Base-by-base conservation (phyloP, 2,113 vertebrate species). In the Sinocyclocheilus anophthalmus region DNA sequence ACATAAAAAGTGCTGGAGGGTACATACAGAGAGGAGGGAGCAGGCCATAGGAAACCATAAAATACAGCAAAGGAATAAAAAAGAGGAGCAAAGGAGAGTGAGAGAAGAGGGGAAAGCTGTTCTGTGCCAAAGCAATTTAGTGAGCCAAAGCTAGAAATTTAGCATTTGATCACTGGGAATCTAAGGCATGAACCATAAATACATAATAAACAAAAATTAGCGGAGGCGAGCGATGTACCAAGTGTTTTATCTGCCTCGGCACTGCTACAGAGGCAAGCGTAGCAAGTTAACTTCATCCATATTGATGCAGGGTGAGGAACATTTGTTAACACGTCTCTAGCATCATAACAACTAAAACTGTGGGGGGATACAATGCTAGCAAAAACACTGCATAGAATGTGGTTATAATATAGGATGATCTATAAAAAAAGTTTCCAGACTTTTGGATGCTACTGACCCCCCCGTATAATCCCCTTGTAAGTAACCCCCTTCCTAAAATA, bases 201-300 rank as follows among this genome's bases (percentile, higher is more conserved):
- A 92, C 93, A 94, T 93, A 92, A 94, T 94, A 93, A 94, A 92
- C 90, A 91, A 91, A 93, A 93, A 93, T 91, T 91, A 93, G 91
- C 87, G 84, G 86, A 91, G 88, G 89, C 88, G 22, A 88, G 91
- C 87, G 61, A 78, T 86, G 87, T 84, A 91, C 90, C 45, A 37
- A 88, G 90, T 85, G 87, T 89, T 92, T 91, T 89, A 89, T 87
- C 90, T 90, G 91, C 87, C 90, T 92, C 90, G 76, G 89, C 88
- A 93, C 89, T 90, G 86, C 91, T 90, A 91, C 91, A 79, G 90
- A 90, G 83, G 87, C 89, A 90, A 92, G 89, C 92, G 89, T 89
- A 91, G 91, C 90, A 88, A 92, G 89, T 89, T 84, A 53, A 83
- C 92, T 87, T 78, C 90, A 94, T 94, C 91, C 93, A 93, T 93